phyloP scores from a whole-genome alignment of 2,797 vertebrate genomes.

The Cossypha polioptera region DNA sequence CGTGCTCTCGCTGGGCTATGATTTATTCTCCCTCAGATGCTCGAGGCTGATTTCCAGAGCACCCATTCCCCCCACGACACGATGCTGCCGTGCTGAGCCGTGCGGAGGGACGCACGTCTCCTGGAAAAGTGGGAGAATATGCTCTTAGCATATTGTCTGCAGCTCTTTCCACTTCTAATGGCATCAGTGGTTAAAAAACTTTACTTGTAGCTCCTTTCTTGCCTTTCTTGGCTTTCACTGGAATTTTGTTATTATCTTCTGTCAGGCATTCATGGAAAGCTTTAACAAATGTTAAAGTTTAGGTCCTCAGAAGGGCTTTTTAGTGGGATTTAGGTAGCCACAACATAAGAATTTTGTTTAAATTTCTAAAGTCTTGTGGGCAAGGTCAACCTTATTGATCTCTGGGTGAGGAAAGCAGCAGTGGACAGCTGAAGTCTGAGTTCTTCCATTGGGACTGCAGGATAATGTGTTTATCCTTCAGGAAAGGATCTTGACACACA shows the following conservation, averaged over 20 bases:
- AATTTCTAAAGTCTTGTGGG: neutral
- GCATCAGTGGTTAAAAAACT: neutral
- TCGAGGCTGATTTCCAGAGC: neutral
- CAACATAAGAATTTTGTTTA: neutral
- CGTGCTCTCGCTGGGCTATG: neutral
- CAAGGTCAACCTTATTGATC: neutral
- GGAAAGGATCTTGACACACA: neutral
- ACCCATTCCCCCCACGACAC: neutral
- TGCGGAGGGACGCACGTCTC: neutral
- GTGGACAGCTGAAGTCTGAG: neutral
- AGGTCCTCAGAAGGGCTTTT: neutral
- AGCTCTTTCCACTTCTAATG: neutral
- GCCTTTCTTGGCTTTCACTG: neutral
- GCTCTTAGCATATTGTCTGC: neutral
- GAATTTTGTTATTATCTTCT: neutral
- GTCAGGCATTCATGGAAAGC: neutral
- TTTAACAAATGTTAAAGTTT: neutral
- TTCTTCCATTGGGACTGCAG: neutral
- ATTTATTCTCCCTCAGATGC: constrained; percentile 37
- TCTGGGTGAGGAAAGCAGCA: neutral
- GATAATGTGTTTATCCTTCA: neutral
- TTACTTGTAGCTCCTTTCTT: neutral
- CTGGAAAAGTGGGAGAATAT: neutral
- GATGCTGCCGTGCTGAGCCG: accelerated
- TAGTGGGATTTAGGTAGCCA: neutral